Evolutionary conservation across 2,888 invertebrate species (phyloP), one percentile per base, ranked within the genome.

Genomic region (Protophormia terraenovae): DNA sequence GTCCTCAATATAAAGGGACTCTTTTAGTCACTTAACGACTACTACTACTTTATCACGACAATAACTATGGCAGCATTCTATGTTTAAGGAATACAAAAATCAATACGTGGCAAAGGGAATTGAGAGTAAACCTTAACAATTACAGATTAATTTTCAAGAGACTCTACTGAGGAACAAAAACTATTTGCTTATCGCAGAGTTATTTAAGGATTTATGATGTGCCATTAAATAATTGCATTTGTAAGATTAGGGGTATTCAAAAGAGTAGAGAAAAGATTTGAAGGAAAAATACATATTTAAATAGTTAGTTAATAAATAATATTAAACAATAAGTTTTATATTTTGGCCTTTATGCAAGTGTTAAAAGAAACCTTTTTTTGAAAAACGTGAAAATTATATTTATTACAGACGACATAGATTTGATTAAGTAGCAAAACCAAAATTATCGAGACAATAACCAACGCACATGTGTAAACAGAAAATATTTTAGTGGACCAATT

Each of bases 101-200:
- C 47, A 60, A 69, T 60, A 75, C 35, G 4, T 24, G 19, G 16
- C 3, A 10, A 32, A n/a, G 58, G 16, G 12, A 35, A 35, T n/a
- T 7, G 19, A 41, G 50, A 19, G 32, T 6, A 64, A 32, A 10
- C 14, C 14, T 22, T 66, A 55, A 53, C 50, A 75, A 66, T 45
- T 73, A 24, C 58, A 38, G 50, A 81, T 75, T 73, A 60, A 81
- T 75, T 58, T 81, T 47, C 66, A 29, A 35, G 16, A 19, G 22
- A 14, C 8, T 60, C 62, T 47, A 32, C 16, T 45, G 8, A 14
- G 12, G 53, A 45, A 1, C 64, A 55, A 66, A n/a, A 16, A 53
- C 8, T 47, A 58, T 27, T 72, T 67, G 60, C 50, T 53, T 62
- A 62, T 5, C 12, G 8, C 12, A 29, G n/a, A n/a, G n/a, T 24